Evolutionary conservation across 2,113 vertebrate genomes (phyloP).

Genomic region (Elaphurus davidianus): DNA sequence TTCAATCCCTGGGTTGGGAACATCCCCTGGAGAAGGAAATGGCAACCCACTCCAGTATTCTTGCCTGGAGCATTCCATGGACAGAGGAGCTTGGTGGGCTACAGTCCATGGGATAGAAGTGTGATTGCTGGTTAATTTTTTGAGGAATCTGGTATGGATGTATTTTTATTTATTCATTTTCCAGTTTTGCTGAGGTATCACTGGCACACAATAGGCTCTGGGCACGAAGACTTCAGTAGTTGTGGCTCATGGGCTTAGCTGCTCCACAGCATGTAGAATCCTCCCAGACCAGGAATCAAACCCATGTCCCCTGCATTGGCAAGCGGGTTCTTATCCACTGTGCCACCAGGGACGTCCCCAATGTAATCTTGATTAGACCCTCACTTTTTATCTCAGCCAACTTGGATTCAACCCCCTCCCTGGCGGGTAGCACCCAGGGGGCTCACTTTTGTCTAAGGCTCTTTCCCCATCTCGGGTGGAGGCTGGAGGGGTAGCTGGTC

Average conservation of each 20-base stretch:
- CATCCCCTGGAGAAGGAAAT: background rate
- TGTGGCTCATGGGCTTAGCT: background rate
- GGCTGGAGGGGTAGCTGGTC: background rate
- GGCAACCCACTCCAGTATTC: background rate
- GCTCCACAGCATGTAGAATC: background rate
- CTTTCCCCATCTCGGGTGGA: background rate
- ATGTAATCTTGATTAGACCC: background rate
- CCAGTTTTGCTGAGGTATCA: background rate
- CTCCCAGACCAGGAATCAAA: background rate
- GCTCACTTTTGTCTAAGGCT: background rate
- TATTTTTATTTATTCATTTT: background rate
- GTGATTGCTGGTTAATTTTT: background rate
- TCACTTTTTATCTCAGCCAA: background rate
- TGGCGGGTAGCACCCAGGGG: background rate
- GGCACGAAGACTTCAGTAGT: background rate
- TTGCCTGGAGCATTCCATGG: background rate
- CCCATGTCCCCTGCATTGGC: background rate
- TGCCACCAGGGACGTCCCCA: background rate
- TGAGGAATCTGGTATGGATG: background rate
- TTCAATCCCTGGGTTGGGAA: background rate
- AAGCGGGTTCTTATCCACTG: background rate
- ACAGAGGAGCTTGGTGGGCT: background rate
- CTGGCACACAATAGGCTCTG: background rate
- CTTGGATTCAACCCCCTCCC: accelerated
- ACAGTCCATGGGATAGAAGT: background rate